Evolutionary conservation across 2,113 vertebrate species (phyloP).

Genomic region (Coturnix japonica): DNA sequence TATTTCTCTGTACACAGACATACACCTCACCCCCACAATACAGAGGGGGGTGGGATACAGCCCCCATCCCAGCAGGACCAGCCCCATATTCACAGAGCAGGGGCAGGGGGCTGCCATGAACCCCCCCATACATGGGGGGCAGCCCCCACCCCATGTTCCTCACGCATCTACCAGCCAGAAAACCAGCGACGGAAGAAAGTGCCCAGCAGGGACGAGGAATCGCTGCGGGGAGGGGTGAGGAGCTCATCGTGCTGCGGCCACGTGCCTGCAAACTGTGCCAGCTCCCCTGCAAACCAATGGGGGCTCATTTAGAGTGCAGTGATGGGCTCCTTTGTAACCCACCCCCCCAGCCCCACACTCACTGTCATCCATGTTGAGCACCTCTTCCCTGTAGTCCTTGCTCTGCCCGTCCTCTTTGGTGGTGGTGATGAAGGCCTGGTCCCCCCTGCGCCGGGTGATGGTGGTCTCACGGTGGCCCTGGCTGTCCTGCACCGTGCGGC

Average conservation of each 20-base stretch:
- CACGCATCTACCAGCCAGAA: slow-evolving; percentile 50
- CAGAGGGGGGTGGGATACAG: neutral
- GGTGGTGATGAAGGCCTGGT: slow-evolving; percentile 2
- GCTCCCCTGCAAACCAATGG: neutral
- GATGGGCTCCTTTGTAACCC: rapidly evolving
- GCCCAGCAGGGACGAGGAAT: slow-evolving; percentile 55
- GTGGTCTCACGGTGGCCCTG: slow-evolving; percentile 83
- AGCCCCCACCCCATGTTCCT: neutral
- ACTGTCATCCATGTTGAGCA: slow-evolving; percentile 37
- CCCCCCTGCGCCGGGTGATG: slow-evolving; percentile 76
- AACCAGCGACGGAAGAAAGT: slow-evolving; percentile 75
- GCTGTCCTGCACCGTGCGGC: slow-evolving; percentile 85
- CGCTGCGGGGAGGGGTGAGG: neutral
- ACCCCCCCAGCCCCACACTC: neutral
- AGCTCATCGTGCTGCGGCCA: neutral
- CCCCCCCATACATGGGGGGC: rapidly evolving
- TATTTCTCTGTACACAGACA: slow-evolving; percentile 48
- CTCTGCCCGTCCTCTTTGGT: slow-evolving; percentile 7
- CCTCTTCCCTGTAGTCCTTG: neutral
- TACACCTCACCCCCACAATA: neutral
- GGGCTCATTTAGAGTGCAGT: neutral
- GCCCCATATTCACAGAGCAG: neutral
- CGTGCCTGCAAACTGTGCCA: rapidly evolving
- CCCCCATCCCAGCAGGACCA: neutral
- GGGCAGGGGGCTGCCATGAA: neutral